Evolutionary conservation across 2,797 vertebrate species (phyloP).

Genomic region (Sylvia borin): DNA sequence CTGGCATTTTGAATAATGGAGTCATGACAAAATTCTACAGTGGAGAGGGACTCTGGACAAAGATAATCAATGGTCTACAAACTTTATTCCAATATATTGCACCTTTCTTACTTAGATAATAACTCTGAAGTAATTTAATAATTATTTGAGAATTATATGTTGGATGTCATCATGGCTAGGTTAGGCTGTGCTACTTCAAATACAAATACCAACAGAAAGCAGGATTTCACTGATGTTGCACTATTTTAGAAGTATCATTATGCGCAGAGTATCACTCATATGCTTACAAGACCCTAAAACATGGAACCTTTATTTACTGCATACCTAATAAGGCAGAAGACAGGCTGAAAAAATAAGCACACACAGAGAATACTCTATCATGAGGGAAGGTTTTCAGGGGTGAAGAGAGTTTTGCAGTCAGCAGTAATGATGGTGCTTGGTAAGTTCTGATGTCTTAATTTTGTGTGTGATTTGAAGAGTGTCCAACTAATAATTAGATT

Average conservation of each 20-base stretch:
- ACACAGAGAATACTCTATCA: not conserved
- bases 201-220: not conserved
- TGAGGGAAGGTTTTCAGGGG: not conserved
- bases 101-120: not conserved
- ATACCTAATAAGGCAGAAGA: not conserved
- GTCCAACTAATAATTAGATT: not conserved
- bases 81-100: not conserved
- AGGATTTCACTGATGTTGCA: not conserved
- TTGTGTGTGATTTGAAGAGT: not conserved
- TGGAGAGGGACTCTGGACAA: not conserved
- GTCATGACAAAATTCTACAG: not conserved
- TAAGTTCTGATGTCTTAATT: not conserved
- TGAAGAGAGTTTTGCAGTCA: not conserved
- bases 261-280: not conserved
- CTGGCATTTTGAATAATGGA: slow-evolving; percentile 55
- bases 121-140: not conserved
- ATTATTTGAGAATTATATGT: not conserved
- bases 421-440: not conserved
- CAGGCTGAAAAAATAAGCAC: not conserved
- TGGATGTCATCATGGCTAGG: not conserved
- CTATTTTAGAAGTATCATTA: not conserved
- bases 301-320: not conserved
- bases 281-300: not conserved
- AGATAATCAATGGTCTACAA: not conserved
- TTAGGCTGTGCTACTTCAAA: not conserved